Evolutionary conservation across 2,888 invertebrate genomes (phyloP).

Genomic region (Melieria picta): DNA sequence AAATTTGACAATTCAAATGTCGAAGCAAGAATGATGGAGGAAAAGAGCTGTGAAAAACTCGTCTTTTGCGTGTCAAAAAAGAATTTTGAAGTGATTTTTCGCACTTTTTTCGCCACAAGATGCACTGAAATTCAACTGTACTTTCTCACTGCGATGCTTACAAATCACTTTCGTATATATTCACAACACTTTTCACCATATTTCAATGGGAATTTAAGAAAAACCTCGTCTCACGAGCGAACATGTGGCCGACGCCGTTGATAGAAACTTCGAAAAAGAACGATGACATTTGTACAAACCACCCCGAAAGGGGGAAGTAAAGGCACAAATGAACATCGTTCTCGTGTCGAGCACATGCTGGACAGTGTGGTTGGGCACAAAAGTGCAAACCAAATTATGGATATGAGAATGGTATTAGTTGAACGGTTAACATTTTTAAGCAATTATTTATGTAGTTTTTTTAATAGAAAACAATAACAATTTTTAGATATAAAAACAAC

Average conservation of each 20-base stretch:
- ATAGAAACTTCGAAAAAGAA: constrained; percentile 72
- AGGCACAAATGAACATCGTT: not conserved
- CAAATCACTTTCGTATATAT: constrained; percentile 55
- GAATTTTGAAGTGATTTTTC: constrained; percentile 43
- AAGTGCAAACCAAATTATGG: not conserved
- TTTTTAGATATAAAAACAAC: too few species aligned
- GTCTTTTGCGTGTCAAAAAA: constrained; percentile 42
- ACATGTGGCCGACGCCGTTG: constrained; percentile 76
- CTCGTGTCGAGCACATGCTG: constrained; percentile 17
- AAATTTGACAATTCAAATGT: constrained; percentile 46
- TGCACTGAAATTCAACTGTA: constrained; percentile 52
- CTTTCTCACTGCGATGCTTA: constrained; percentile 46
- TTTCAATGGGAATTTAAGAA: constrained; percentile 54
- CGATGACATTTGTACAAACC: constrained; percentile 44
- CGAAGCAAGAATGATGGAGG: constrained; percentile 38
- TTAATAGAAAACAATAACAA: too few species aligned
- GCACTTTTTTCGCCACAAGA: constrained; percentile 46
- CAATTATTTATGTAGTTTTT: not conserved
- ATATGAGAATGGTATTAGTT: not conserved
- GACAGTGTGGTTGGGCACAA: constrained; percentile 7
- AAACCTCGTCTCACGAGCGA: constrained; percentile 64
- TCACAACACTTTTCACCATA: constrained; percentile 61
- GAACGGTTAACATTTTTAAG: not conserved
- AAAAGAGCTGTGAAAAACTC: constrained; percentile 36
- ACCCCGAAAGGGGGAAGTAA: constrained; percentile 10